Evolutionary conservation across 1,140 invertebrate species (phyloP), one percentile per base, ranked within the genome.

Genomic region (Psilanteris sp.): DNA sequence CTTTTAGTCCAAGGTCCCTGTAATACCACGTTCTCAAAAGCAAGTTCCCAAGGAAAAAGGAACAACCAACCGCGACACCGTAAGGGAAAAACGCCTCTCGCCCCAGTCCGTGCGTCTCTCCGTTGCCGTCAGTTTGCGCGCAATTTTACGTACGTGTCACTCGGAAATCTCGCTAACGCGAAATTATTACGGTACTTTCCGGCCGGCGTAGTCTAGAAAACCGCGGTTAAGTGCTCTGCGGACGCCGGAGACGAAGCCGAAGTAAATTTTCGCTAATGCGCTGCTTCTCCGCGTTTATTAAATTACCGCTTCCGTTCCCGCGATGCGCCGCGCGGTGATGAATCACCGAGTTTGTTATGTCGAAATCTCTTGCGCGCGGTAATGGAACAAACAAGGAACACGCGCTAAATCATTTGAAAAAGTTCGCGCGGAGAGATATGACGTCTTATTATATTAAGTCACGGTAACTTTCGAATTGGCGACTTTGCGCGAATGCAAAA

Each of bases 181-280:
- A 78, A 81, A 62, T 81, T 81, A 81, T 81, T 71, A 79, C 44
- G 70, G 72, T 79, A 81, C 79, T 81, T 79, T 72, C 61, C 61
- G 67, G 68, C 52, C 66, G 66, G 54, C 50, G 75, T 34, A 71
- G 64, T 59, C 46, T 67, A 54, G 70, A 67, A 73, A 79, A 81
- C 79, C 77, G 55, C 74, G 64, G 72, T 77, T 78, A 78, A 81
- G 77, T 76, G 77, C 75, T 74, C 71, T 73, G 73, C 73, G 73
- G 70, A 73, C 66, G 39, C 20, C 41, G 32, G 34, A 44, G 41
- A 43, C 59, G 57, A 71, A 75, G 61, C 48, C 48, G 68, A 72
- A 80, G 76, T 77, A 74, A 80, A 78, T 80, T 80, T 72, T 44
- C 73, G 32, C 59, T 78, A 78, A 80, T 80, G 79, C 31, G 54